phyloP scores from a whole-genome alignment of 2,113 vertebrate genomes.

The Columbina picui region DNA sequence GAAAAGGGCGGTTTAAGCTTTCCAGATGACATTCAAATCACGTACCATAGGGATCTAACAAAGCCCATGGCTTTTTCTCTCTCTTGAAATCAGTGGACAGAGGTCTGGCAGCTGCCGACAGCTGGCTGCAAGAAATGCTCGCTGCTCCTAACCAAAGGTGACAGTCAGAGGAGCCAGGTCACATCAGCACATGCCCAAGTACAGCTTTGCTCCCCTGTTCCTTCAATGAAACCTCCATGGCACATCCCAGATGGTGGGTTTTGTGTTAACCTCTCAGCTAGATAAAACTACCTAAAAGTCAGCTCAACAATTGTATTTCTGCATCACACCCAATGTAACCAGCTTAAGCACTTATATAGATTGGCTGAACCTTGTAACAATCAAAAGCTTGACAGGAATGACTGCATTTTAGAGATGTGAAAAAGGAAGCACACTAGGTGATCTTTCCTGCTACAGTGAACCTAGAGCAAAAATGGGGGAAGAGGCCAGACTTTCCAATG shows the following conservation, averaged over 20 bases:
- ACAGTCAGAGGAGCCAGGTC: background rate
- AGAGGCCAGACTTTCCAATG: background rate
- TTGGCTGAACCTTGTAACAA: background rate
- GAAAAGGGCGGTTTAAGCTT: background rate
- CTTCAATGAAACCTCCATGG: background rate
- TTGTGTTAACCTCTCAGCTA: background rate
- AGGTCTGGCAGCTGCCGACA: background rate
- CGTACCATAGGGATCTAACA: background rate
- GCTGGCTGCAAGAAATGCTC: background rate
- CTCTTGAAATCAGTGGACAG: background rate
- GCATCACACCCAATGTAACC: background rate
- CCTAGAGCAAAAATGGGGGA: background rate
- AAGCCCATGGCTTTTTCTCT: background rate
- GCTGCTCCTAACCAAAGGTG: background rate
- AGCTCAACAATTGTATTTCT: background rate
- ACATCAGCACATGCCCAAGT: background rate
- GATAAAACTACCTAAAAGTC: background rate
- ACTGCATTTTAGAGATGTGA: background rate
- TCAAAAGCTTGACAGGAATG: background rate
- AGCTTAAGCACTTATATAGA: background rate
- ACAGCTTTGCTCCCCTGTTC: background rate
- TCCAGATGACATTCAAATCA: background rate
- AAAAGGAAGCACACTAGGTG: background rate
- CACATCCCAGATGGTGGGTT: background rate
- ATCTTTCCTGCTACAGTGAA: background rate